Percentiles rank a stretch among this genome's conserved stretches.
phyloP scores from a whole-genome alignment of 2,113 vertebrate genomes.

The Coracopsis vasa region DNA sequence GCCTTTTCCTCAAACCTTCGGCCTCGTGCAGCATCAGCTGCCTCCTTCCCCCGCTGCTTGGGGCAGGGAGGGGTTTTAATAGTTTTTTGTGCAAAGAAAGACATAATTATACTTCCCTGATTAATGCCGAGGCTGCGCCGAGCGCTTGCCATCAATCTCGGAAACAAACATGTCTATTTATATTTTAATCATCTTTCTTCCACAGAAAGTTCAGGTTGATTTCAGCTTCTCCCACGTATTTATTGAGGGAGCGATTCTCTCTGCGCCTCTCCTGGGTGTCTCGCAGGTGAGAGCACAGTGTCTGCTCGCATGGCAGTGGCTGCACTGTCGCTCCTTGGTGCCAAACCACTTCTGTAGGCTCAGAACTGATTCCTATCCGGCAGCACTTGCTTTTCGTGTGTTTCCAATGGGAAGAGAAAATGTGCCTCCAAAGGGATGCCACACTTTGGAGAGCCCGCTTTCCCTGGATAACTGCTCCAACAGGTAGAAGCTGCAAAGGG shows the following conservation, averaged over 20 bases:
- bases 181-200: constrained; percentile 76
- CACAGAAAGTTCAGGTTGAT: constrained; percentile 69
- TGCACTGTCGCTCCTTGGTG: accelerated
- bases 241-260: constrained; percentile 36
- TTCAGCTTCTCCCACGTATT: constrained; percentile 70
- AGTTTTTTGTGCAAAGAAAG: constrained; percentile 35
- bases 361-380: accelerated
- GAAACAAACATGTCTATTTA: constrained; percentile 79
- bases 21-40: accelerated
- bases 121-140: constrained; percentile 71
- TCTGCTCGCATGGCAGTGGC: accelerated
- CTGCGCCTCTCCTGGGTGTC: neutral
- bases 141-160: constrained; percentile 70
- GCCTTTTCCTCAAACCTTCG: neutral
- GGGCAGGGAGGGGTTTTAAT: neutral
- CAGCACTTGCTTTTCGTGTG: accelerated
- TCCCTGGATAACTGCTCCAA: neutral
- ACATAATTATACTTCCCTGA: constrained; percentile 72
- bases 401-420: neutral
- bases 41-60: neutral
- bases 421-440: neutral
- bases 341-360: neutral
- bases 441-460: accelerated
- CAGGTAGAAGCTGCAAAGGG: neutral
- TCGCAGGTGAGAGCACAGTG: accelerated